Evolutionary conservation across 2,113 vertebrate genomes (phyloP).

Genomic region (Motacilla alba): DNA sequence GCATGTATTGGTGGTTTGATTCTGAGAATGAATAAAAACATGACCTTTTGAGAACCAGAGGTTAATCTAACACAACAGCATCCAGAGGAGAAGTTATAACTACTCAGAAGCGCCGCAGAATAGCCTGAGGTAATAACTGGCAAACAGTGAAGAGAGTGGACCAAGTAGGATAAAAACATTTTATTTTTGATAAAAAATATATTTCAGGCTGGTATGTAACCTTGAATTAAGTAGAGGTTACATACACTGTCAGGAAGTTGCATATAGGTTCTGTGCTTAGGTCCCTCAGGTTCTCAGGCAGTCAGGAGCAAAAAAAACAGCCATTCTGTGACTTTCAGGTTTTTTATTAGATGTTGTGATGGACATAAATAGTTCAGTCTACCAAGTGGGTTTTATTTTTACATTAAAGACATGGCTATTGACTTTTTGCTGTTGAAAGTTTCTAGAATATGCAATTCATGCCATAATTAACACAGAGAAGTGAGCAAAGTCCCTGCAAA

Average conservation of each 20-base stretch:
- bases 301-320: not conserved
- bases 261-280: not conserved
- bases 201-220: not conserved
- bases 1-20: not conserved
- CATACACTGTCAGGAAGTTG: not conserved
- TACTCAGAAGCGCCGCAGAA: not conserved
- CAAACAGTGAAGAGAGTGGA: not conserved
- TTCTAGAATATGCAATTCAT: not conserved
- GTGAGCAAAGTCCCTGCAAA: not conserved
- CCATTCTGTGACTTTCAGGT: not conserved
- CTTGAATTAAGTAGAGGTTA: not conserved
- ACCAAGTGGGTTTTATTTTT: not conserved
- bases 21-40: slow-evolving; percentile 32
- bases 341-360: not conserved
- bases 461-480: not conserved
- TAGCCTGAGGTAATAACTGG: not conserved
- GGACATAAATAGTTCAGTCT: not conserved
- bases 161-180: not conserved
- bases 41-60: slow-evolving; percentile 9
- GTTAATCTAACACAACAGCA: slow-evolving; percentile 46
- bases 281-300: not conserved
- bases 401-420: not conserved
- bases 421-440: not conserved
- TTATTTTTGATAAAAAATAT: not conserved
- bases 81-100: slow-evolving; percentile 13